phyloP scores from a whole-genome alignment of 2,888 invertebrate species.

The Nemurella pictetii region DNA sequence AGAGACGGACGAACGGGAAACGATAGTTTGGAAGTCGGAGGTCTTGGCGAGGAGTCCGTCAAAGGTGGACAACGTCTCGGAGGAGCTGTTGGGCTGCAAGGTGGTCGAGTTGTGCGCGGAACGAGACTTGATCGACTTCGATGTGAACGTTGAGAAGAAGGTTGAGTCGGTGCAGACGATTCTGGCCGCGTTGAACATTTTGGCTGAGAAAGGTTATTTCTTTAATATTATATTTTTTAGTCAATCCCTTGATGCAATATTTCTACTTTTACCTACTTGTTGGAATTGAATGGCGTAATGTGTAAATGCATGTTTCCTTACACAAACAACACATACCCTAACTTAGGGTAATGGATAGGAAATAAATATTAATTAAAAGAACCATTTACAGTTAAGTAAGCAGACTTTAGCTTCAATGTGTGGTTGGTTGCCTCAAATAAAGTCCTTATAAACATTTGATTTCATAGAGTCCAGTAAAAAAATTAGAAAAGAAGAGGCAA shows the following conservation, averaged over 20 bases:
- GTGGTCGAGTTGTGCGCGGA: background rate
- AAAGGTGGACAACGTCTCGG: background rate
- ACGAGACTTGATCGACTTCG: background rate
- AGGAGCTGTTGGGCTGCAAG: background rate
- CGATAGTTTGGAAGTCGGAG: background rate
- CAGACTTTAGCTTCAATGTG: no score
- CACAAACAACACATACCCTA: no score
- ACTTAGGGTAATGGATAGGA: no score
- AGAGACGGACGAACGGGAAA: background rate
- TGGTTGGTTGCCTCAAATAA: no score
- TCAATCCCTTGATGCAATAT: background rate
- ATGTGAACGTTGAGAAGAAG: constrained; percentile 3
- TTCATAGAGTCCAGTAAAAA: no score
- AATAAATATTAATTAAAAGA: no score
- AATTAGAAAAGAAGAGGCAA: no score
- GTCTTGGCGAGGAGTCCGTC: background rate
- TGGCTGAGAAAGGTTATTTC: constrained; percentile 33
- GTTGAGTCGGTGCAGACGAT: constrained; percentile 23
- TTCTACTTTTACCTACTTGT: background rate
- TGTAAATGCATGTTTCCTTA: background rate
- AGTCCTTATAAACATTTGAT: no score
- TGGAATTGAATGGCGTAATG: background rate
- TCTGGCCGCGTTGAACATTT: constrained; percentile 22
- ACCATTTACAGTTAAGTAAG: no score
- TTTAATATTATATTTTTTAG: background rate